These are phyloP conservation scores for Ardeotis arabs DNA, from an alignment of 2,113 vertebrate genomes.

Conservation along the genomic window DNA sequence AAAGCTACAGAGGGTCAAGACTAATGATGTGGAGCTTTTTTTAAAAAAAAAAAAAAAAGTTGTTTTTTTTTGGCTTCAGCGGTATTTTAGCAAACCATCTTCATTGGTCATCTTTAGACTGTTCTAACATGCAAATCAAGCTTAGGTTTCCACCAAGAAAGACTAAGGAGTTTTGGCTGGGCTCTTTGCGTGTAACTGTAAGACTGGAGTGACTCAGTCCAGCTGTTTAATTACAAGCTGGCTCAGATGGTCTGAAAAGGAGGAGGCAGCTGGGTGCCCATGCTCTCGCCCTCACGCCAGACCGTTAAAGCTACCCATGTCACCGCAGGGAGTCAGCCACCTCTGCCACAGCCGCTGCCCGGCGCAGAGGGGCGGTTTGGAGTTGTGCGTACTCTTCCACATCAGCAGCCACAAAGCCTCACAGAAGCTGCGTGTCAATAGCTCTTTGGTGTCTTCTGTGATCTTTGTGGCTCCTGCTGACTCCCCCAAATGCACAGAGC, in stretches of 20 bases:
- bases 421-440: constrained; percentile 46
- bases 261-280: not conserved
- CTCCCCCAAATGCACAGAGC: not conserved
- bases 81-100: constrained; percentile 25
- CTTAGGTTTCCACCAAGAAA: not conserved
- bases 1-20: constrained; percentile 49
- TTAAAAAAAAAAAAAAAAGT: not conserved
- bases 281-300: not conserved
- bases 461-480: constrained; percentile 14
- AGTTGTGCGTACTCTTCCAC: not conserved
- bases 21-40: constrained; percentile 4
- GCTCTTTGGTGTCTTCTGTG: constrained; percentile 67
- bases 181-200: not conserved
- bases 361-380: not conserved
- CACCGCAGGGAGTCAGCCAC: not conserved
- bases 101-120: constrained; percentile 36
- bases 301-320: not conserved
- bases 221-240: not conserved
- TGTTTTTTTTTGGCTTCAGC: constrained; percentile 38
- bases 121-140: constrained; percentile 26
- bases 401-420: constrained; percentile 10
- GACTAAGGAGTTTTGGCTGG: not conserved
- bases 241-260: not conserved
- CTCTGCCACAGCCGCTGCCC: not conserved
- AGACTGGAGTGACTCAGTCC: not conserved